Evolutionary conservation across 2,888 invertebrate genomes (phyloP).

Genomic region (Nomada ferruginata): DNA sequence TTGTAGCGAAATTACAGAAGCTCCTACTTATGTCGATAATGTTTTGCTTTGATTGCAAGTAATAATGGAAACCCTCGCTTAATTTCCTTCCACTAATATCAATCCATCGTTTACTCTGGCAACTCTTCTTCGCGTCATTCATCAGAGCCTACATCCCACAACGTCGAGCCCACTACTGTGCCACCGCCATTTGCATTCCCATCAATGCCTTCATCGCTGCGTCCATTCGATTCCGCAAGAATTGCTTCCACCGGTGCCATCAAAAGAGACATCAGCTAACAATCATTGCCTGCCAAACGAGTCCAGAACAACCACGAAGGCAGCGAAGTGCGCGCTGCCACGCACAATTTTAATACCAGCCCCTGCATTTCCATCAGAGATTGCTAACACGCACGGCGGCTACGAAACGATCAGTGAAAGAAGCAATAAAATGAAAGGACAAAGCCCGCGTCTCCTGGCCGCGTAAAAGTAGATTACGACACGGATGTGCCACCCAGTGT

Average conservation of each 20-base stretch:
- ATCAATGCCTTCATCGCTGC: neutral
- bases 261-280: neutral
- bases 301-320: neutral
- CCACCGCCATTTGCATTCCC: no score
- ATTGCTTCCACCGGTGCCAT: neutral
- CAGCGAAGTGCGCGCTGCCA: constrained; percentile 1
- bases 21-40: no score
- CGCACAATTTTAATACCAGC: constrained; percentile 37
- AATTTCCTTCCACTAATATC: no score
- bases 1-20: no score
- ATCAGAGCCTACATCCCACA: no score
- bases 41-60: no score
- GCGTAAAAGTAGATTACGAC: constrained; percentile 56
- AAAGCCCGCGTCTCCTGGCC: constrained; percentile 8
- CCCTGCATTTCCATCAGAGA: no score
- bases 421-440: constrained; percentile 2
- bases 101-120: no score
- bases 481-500: constrained; percentile 21
- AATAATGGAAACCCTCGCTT: no score
- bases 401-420: neutral
- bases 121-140: no score
- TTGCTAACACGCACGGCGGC: no score
- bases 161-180: neutral
- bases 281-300: neutral
- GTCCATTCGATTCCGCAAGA: neutral